Conservation (phyloP, 2,888 invertebrate genomes). For the Sthenelais limicola region DNA sequence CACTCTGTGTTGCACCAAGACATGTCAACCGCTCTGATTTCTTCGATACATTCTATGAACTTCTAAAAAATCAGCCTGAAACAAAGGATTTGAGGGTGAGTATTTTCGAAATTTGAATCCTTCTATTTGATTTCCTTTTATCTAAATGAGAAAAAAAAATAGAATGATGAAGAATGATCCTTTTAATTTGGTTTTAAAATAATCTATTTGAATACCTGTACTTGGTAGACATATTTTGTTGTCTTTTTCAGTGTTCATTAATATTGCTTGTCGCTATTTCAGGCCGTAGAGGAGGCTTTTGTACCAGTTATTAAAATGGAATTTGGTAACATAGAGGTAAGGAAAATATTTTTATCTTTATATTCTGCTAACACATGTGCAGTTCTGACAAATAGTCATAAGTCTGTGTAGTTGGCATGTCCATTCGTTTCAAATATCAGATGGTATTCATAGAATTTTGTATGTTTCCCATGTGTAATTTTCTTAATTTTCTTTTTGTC, state of each 20-base stretch:
- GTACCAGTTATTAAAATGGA: conserved; percentile 99
- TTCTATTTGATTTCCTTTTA: neutral
- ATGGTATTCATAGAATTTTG: neutral
- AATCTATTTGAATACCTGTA: neutral
- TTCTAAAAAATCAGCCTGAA: conserved; percentile 89
- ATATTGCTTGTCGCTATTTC: conserved; percentile 48
- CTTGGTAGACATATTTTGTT: neutral
- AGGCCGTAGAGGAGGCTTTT: conserved; percentile 98
- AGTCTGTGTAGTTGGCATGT: no score
- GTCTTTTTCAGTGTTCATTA: neutral
- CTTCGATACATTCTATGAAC: conserved; percentile 94
- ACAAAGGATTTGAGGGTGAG: conserved; percentile 85
- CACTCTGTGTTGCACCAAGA: conserved; percentile 95
- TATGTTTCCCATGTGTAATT: neutral
- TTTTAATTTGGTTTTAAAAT: neutral
- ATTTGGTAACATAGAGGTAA: conserved; percentile 95
- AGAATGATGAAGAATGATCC: neutral
- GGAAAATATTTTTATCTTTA: no score
- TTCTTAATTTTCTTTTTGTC: conserved; percentile 43
- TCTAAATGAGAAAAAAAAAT: conserved; percentile 7
- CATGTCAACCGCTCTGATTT: conserved; percentile 96
- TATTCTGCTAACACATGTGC: no score
- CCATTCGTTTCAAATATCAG: no score
- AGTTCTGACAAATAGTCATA: neutral
- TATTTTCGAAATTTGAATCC: conserved; percentile 47